A percentile compares a stretch with the other conserved stretches of the same genome.
Conservation (phyloP, 2,888 invertebrate species). For the Caenorhabditis uteleia region DNA sequence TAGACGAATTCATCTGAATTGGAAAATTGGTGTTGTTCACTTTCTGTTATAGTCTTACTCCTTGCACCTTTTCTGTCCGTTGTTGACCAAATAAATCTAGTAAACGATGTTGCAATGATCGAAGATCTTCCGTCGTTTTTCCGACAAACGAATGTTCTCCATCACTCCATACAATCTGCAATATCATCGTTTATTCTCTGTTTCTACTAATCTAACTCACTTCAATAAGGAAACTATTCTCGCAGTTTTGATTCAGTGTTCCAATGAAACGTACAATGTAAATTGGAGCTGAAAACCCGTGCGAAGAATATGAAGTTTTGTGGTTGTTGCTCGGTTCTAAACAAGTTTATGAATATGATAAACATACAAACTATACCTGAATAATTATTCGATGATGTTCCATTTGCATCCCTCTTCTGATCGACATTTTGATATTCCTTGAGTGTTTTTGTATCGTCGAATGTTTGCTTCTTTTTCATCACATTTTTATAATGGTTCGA, state of each 20-base stretch:
- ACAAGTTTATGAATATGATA: too few species aligned
- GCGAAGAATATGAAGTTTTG: too few species aligned
- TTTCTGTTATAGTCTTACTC: not conserved
- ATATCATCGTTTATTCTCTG: not conserved
- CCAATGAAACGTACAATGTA: too few species aligned
- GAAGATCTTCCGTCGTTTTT: conserved; percentile 30
- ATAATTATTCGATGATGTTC: too few species aligned
- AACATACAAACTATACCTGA: too few species aligned
- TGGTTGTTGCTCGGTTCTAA: too few species aligned
- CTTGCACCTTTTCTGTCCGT: conserved; percentile 18
- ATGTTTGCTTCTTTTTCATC: not conserved
- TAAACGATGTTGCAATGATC: conserved; percentile 35
- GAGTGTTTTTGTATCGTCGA: not conserved
- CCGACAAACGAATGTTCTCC: conserved; percentile 34
- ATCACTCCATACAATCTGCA: conserved; percentile 49
- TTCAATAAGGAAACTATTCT: too few species aligned
- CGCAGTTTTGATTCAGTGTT: too few species aligned
- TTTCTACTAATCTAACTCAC: too few species aligned
- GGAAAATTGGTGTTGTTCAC: not conserved
- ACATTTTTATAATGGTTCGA: not conserved
- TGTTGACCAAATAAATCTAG: conserved; percentile 48
- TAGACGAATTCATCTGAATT: conserved; percentile 8
- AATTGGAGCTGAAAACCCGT: too few species aligned
- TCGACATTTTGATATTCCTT: not conserved
- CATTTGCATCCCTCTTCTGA: too few species aligned